Evolutionary conservation across 2,888 invertebrate genomes (phyloP), one percentile per base, ranked within the genome.

Genomic region (Dysmachus trigonus): DNA sequence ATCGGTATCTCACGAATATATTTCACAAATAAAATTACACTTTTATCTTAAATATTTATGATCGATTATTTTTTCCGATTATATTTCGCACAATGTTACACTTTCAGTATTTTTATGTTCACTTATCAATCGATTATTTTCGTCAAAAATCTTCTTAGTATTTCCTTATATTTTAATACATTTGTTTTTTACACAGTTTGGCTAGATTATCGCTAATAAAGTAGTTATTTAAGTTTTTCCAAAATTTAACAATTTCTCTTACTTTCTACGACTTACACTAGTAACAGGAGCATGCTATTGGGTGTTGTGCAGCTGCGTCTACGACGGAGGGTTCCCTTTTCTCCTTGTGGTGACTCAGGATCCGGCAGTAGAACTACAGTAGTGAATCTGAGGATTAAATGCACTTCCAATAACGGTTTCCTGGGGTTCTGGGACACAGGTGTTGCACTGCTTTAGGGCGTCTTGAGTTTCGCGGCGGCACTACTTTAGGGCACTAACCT

Each of bases 391-490:
- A 7, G 3, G n/a, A n/a, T 53, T 53, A 15, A 15, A 53, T 18
- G 27, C 71, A 71, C 71, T 71, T 71, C 71, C 27, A 18, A n/a
- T 18, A n/a, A 71, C 27, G 15, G 10, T 2, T 71, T 27, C 71
- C 27, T 71, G 71, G 71, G 71, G 71, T 71, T 71, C 71, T 71
- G 18, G 71, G 71, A 71, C 71, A 71, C 71, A 71, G 71, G 71
- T 6, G 22, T 71, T 27, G 71, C 71, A 71, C 71, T 71, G 18
- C 71, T 71, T 71, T 7, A 71, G 71, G 71, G 71, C 71, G 22
- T 71, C 71, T 27, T 18, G 71, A 71, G 71, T 18, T 71, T 71
- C 18, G 22, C 18, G 18, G 22, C 8, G 22, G 71, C 71, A 71
- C 71, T 71, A 27, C 71, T 71, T 71, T 22, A 71, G 71, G 71